These are phyloP conservation scores for Sphaeridia pumilis DNA, from an alignment of 2,888 invertebrate genomes.

Conservation along the genomic window DNA sequence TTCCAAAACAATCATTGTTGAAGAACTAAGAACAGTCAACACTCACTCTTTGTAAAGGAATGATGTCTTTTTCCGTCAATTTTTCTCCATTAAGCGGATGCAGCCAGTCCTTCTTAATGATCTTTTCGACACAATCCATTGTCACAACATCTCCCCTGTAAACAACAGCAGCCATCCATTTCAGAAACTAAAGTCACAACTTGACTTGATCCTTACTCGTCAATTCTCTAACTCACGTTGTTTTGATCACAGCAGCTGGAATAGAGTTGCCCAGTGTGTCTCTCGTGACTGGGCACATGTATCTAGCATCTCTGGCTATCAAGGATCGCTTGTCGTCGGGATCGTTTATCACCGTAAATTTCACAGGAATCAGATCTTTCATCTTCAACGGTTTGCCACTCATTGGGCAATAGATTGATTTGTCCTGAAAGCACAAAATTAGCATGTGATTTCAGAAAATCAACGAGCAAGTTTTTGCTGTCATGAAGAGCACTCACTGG, in stretches of 20 bases:
- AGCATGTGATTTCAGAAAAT: neutral
- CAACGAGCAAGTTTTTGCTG: neutral
- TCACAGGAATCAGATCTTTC: slow-evolving; percentile 84
- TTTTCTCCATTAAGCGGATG: slow-evolving; percentile 83
- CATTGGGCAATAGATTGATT: slow-evolving; percentile 68
- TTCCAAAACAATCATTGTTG: neutral
- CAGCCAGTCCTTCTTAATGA: slow-evolving; percentile 91
- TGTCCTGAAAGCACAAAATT: slow-evolving; percentile 44
- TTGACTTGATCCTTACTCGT: neutral
- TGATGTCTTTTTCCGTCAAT: slow-evolving; percentile 80
- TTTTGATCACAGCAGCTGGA: slow-evolving; percentile 80
- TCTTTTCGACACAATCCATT: slow-evolving; percentile 88
- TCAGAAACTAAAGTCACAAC: slow-evolving; percentile 30
- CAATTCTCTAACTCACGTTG: slow-evolving; percentile 54
- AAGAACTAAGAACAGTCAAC: neutral
- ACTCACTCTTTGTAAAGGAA: slow-evolving; percentile 69
- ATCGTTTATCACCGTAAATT: slow-evolving; percentile 82
- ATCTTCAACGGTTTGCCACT: slow-evolving; percentile 72
- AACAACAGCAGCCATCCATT: neutral
- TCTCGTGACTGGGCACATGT: slow-evolving; percentile 95
- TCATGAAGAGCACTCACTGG: slow-evolving; percentile 48
- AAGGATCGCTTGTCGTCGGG: slow-evolving; percentile 74
- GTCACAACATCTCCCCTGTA: slow-evolving; percentile 89
- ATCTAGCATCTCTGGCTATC: slow-evolving; percentile 79
- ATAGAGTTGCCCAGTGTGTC: slow-evolving; percentile 90